phyloP scores from a whole-genome alignment of 2,797 vertebrate species.

The Alfaro cultratus region DNA sequence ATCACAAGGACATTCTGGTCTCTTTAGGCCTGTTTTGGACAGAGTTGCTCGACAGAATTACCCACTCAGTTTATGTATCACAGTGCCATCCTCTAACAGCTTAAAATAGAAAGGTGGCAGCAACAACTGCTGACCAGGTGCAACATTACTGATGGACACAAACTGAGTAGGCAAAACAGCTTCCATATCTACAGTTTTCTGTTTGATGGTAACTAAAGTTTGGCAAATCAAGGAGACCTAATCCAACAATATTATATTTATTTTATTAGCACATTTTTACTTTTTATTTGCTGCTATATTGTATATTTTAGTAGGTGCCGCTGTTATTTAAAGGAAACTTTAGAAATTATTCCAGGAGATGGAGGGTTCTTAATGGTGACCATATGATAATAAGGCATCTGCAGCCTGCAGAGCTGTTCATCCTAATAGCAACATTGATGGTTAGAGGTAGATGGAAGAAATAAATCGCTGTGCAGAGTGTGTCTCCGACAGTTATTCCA shows the following conservation, averaged over 20 bases:
- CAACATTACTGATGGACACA: slow-evolving; percentile 15
- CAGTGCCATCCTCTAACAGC: slow-evolving; percentile 51
- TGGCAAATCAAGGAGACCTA: slow-evolving; percentile 3
- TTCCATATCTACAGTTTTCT: slow-evolving; percentile 11
- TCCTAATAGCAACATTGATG: slow-evolving; percentile 58
- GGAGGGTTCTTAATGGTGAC: neutral
- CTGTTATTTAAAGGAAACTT: neutral
- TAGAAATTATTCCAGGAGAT: neutral
- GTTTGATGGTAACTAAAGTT: slow-evolving; percentile 14
- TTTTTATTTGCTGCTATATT: neutral
- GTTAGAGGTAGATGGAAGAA: slow-evolving; percentile 46
- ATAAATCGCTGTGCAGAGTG: slow-evolving; percentile 42
- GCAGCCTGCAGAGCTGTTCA: slow-evolving; percentile 26
- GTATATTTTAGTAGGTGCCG: neutral
- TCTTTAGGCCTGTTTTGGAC: slow-evolving; percentile 49
- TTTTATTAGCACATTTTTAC: neutral
- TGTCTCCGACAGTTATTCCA: slow-evolving; percentile 62
- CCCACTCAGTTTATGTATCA: slow-evolving; percentile 26
- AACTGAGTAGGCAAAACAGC: slow-evolving; percentile 9
- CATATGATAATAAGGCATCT: slow-evolving; percentile 5
- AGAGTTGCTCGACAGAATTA: slow-evolving; percentile 18
- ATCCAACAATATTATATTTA: neutral
- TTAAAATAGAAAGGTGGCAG: slow-evolving; percentile 47
- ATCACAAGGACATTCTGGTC: slow-evolving; percentile 53
- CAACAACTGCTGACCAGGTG: slow-evolving; percentile 48